phyloP scores from a whole-genome alignment of 2,113 vertebrate genomes.

The Gymnogyps californianus region DNA sequence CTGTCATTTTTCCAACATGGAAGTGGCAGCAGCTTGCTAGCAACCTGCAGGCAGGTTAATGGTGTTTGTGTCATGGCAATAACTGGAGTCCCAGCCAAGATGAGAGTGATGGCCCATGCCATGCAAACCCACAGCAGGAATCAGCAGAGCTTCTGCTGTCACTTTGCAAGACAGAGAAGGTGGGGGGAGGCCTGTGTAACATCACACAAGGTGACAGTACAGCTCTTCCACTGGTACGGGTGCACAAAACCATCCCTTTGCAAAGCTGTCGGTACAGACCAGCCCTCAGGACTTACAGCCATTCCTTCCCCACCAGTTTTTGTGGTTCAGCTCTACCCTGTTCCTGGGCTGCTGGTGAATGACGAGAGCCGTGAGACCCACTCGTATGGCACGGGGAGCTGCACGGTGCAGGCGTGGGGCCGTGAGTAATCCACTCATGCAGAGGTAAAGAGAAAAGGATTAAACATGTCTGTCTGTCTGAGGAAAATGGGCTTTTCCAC shows the following conservation, averaged over 20 bases:
- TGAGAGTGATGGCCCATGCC: background rate
- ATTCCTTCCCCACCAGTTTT: background rate
- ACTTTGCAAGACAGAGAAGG: background rate
- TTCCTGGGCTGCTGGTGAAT: background rate
- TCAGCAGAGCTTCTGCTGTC: background rate
- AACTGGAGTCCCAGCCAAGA: background rate
- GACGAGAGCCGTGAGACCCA: background rate
- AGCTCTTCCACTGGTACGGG: accelerated
- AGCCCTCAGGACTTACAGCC: background rate
- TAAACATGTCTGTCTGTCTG: background rate
- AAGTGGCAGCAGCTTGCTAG: background rate
- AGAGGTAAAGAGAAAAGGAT: background rate
- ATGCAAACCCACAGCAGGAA: background rate
- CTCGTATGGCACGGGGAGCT: accelerated
- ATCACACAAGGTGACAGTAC: background rate
- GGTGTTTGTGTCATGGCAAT: background rate
- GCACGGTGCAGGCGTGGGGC: accelerated
- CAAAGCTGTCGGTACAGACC: background rate
- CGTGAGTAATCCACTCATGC: background rate
- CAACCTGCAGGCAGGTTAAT: background rate
- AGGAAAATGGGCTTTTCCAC: background rate
- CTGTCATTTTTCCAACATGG: background rate
- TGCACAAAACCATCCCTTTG: background rate
- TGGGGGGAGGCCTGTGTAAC: background rate
- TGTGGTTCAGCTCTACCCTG: background rate